A percentile compares a stretch with the other conserved stretches of the same genome.
These are phyloP conservation scores for Seladonia tumulorum DNA, from an alignment of 2,888 invertebrate species.

Conservation along the genomic window DNA sequence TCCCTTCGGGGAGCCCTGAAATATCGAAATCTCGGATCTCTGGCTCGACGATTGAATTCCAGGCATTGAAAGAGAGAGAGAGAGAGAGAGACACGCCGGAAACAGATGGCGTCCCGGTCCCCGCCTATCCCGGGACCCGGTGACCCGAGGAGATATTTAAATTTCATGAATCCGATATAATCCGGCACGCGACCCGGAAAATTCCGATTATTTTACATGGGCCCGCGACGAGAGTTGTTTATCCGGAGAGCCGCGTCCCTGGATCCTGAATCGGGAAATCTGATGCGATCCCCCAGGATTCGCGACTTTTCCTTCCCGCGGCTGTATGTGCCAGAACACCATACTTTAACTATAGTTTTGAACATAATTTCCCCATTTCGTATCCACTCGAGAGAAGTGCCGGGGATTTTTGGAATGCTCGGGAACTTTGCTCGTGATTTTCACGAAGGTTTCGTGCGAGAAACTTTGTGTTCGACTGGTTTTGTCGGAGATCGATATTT, in stretches of 20 bases:
- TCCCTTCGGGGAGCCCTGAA: constrained; percentile 1
- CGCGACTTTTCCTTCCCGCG: too few species aligned
- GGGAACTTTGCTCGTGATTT: not conserved
- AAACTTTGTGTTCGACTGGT: not conserved
- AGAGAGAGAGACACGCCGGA: not conserved
- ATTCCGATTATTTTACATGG: constrained; percentile 27
- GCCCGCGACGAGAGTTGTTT: not conserved
- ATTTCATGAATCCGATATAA: constrained; percentile 20
- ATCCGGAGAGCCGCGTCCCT: not conserved
- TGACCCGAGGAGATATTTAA: constrained; percentile 37
- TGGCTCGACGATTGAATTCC: not conserved
- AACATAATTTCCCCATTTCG: not conserved
- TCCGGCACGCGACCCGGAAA: constrained; percentile 28
- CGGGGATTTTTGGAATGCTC: not conserved
- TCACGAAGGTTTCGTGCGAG: not conserved
- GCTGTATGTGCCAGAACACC: too few species aligned
- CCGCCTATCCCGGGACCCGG: not conserved
- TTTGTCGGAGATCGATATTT: not conserved
- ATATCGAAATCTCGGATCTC: constrained; percentile 11
- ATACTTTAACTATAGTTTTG: not conserved
- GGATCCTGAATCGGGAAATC: not conserved
- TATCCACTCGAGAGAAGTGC: not conserved
- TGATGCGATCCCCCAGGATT: not conserved
- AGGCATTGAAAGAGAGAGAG: not conserved
- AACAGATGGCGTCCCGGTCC: not conserved